Evolutionary conservation across 2,797 vertebrate genomes (phyloP).

Genomic region (Dryobates pubescens): DNA sequence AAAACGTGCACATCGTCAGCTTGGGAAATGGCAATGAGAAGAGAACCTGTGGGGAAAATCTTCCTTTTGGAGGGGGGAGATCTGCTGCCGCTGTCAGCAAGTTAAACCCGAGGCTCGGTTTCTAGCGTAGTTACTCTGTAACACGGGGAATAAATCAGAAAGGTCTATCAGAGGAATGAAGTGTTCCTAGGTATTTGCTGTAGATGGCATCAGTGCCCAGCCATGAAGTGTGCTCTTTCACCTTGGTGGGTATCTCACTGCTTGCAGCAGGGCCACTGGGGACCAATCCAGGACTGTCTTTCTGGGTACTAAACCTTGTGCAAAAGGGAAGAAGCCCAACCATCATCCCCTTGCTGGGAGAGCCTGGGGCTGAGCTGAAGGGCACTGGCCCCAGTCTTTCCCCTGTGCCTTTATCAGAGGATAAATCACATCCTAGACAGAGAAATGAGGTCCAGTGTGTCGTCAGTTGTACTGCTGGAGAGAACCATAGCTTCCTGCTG

Average conservation of each 20-base stretch:
- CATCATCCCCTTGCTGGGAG: background rate
- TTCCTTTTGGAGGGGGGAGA: constrained; percentile 33
- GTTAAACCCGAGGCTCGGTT: background rate
- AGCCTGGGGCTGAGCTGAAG: background rate
- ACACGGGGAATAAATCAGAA: constrained; percentile 5
- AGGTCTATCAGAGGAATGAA: background rate
- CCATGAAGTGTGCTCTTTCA: background rate
- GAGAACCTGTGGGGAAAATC: background rate
- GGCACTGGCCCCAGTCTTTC: background rate
- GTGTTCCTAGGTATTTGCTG: background rate
- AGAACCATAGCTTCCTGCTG: constrained; percentile 36
- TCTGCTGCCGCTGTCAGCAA: background rate
- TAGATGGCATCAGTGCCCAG: background rate
- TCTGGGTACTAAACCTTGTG: fast-evolving
- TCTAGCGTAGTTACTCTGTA: background rate
- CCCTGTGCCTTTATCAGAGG: background rate
- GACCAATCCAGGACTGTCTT: background rate
- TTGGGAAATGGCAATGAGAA: background rate
- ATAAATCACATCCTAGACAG: fast-evolving
- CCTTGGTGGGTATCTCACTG: background rate
- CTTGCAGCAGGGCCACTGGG: background rate
- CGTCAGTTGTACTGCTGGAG: constrained; percentile 63
- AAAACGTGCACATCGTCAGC: background rate
- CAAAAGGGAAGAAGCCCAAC: background rate
- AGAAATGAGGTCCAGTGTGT: background rate